Conservation (phyloP, 2,888 invertebrate genomes). For the Lasioglossum zephyrum region DNA sequence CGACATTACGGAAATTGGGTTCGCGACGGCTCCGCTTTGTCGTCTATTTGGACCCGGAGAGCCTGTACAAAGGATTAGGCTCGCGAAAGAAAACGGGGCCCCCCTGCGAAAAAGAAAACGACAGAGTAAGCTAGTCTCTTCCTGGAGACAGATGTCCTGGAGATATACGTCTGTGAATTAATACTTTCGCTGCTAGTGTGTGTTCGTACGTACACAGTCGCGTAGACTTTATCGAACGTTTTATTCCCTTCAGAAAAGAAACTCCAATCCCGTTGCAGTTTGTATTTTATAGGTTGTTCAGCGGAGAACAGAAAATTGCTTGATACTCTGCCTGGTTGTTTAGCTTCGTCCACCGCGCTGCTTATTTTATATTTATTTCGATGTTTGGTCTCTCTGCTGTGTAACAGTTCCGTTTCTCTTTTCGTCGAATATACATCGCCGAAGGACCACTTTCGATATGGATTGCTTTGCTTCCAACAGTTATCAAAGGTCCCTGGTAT, state of each 20-base stretch:
- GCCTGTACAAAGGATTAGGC: not conserved
- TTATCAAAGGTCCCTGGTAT: not conserved
- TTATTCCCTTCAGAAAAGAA: not conserved
- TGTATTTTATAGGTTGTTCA: not conserved
- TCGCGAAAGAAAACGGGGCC: not conserved
- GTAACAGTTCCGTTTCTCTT: not conserved
- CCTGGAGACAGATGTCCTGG: not conserved
- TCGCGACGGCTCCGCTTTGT: not conserved
- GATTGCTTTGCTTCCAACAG: not conserved
- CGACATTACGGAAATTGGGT: constrained; percentile 8
- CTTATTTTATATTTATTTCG: not conserved
- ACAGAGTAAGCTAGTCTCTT: not conserved
- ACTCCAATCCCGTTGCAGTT: not conserved
- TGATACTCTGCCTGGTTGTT: not conserved
- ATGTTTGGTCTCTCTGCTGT: not conserved
- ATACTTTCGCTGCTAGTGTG: not conserved
- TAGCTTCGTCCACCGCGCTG: not conserved
- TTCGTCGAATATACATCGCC: not conserved
- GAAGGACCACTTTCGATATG: not conserved
- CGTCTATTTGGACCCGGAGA: not conserved
- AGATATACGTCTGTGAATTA: not conserved
- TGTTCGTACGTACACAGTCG: not conserved
- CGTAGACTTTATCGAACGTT: not conserved
- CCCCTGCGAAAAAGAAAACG: not conserved
- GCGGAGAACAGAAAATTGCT: not conserved